Percentiles rank a stretch among this genome's conserved stretches.
Conservation (phyloP, 1,140 invertebrate genomes). For the Oncopeltus fasciatus region DNA sequence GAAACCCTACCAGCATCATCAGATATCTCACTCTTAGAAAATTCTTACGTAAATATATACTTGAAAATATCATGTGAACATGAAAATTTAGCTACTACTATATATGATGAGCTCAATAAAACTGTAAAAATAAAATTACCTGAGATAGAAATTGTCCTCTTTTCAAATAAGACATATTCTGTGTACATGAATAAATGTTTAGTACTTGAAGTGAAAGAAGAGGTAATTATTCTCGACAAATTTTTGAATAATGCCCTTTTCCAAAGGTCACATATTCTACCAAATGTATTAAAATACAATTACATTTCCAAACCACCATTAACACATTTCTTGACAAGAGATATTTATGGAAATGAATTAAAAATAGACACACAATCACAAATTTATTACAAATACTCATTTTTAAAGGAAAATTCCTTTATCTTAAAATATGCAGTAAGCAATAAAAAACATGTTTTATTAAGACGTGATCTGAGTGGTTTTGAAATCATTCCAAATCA, state of each 20-base stretch:
- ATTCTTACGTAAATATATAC: neutral
- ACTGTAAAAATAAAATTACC: neutral
- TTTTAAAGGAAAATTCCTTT: neutral
- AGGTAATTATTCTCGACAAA: neutral
- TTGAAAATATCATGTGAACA: neutral
- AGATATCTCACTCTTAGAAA: neutral
- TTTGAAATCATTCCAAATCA: neutral
- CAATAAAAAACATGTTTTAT: neutral
- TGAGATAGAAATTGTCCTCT: neutral
- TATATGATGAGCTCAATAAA: neutral
- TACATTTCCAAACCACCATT: neutral
- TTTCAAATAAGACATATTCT: neutral
- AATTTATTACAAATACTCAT: neutral
- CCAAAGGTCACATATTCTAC: neutral
- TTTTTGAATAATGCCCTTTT: neutral
- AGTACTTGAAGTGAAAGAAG: neutral
- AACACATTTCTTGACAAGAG: neutral
- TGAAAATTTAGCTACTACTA: neutral
- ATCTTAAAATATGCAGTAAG: neutral
- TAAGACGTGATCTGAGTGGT: neutral
- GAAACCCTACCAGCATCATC: neutral
- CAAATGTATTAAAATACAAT: neutral
- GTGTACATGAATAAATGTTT: neutral
- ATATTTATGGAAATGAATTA: slow-evolving; percentile 4
- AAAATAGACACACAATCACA: neutral